These are phyloP conservation scores for Drosophila simulans DNA, from an alignment of 1,140 invertebrate species.

Conservation along the genomic window DNA sequence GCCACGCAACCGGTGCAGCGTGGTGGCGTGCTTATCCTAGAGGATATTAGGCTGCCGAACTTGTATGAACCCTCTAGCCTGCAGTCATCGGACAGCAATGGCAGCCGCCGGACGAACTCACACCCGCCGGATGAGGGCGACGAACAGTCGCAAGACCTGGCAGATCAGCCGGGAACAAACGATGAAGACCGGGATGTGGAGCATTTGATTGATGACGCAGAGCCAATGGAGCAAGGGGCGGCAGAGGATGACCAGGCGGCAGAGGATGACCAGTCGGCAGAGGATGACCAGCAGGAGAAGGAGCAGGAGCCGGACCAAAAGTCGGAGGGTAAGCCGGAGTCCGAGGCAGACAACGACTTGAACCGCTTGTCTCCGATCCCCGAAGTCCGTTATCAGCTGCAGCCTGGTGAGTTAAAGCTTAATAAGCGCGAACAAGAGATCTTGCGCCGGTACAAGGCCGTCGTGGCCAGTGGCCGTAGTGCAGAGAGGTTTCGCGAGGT, in stretches of 20 bases:
- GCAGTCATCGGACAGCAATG: conserved; percentile 39
- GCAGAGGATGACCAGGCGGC: neutral
- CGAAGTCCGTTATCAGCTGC: neutral
- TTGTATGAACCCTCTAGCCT: conserved; percentile 39
- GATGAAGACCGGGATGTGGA: neutral
- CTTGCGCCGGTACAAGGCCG: conserved; percentile 49
- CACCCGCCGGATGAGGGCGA: conserved; percentile 1
- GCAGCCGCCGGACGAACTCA: neutral
- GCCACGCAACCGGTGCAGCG: conserved; percentile 49
- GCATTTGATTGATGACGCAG: neutral
- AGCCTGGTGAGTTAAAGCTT: conserved; percentile 23
- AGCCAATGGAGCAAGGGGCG: neutral
- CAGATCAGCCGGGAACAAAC: neutral
- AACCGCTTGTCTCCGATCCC: neutral
- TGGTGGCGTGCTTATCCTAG: conserved; percentile 52
- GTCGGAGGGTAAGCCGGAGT: neutral
- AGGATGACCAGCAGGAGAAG: neutral
- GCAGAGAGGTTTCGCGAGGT: conserved; percentile 49
- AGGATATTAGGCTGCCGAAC: conserved; percentile 65
- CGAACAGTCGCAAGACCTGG: conserved; percentile 4
- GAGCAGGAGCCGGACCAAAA: neutral
- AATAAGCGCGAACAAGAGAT: conserved; percentile 52
- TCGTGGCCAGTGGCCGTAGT: conserved; percentile 45
- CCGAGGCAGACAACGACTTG: neutral
- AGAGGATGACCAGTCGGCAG: neutral